A percentile compares a stretch with the other conserved stretches of the same genome.
phyloP scores from a whole-genome alignment of 2,888 invertebrate species.

The Aphidoletes aphidimyza region DNA sequence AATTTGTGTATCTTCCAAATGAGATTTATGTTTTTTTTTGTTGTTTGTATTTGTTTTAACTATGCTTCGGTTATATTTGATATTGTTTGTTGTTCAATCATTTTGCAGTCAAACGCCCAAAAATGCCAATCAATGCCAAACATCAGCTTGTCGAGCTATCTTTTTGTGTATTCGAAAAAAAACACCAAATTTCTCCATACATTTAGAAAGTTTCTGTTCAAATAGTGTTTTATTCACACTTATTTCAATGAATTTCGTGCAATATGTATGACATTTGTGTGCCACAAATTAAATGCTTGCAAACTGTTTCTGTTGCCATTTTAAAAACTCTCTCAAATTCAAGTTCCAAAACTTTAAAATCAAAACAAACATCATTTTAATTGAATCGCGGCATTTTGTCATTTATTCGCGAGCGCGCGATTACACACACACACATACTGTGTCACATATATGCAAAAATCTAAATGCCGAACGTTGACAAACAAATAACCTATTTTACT shows the following conservation, averaged over 20 bases:
- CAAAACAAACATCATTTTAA: too few species aligned
- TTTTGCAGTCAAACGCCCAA: background rate
- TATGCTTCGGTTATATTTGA: too few species aligned
- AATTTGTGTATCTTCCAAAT: background rate
- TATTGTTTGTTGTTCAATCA: background rate
- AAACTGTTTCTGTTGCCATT: background rate
- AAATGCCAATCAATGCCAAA: constrained; percentile 17
- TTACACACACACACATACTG: too few species aligned
- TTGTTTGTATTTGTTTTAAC: too few species aligned
- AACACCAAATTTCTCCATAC: background rate
- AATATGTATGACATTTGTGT: background rate
- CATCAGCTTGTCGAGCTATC: too few species aligned
- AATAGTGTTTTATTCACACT: background rate
- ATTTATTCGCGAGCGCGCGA: too few species aligned
- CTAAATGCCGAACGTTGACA: background rate
- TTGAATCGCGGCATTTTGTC: too few species aligned
- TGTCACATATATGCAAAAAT: background rate
- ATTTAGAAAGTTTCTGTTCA: background rate
- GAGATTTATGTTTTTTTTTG: background rate
- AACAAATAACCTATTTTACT: constrained; percentile 2
- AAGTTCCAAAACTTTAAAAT: too few species aligned
- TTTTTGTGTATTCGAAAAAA: too few species aligned
- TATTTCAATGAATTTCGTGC: background rate
- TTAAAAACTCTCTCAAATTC: too few species aligned
- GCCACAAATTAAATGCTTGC: constrained; percentile 1